phyloP scores from a whole-genome alignment of 2,797 vertebrate genomes.

The Spondyliosoma cantharus region DNA sequence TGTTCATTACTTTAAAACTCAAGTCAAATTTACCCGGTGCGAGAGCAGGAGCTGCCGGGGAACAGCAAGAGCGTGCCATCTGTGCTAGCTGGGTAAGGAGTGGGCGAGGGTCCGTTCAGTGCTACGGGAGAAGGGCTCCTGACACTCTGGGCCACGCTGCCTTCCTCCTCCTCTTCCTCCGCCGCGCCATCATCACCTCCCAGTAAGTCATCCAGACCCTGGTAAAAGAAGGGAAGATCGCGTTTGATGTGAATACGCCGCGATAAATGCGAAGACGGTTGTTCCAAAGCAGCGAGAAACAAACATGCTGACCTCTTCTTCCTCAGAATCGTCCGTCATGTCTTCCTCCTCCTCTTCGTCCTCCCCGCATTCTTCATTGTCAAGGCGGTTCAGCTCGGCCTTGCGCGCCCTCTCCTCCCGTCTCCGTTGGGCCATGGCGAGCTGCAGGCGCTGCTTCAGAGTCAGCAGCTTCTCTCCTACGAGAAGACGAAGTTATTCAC shows the following conservation, averaged over 20 bases:
- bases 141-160: conserved; percentile 59
- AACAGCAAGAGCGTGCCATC: conserved; percentile 94
- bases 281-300: not conserved
- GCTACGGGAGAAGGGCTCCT: conserved; percentile 68
- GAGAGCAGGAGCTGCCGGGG: conserved; percentile 91
- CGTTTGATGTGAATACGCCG: not conserved
- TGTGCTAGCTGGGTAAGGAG: conserved; percentile 79
- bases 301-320: conserved; percentile 81
- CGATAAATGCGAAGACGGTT: not conserved
- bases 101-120: conserved; percentile 76
- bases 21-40: conserved; percentile 85
- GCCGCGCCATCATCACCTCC: conserved; percentile 79
- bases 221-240: conserved; percentile 22
- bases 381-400: conserved; percentile 89
- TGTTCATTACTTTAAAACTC: not conserved
- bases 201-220: conserved; percentile 89
- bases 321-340: conserved; percentile 92
- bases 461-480: conserved; percentile 91
- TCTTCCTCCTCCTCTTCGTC: conserved; percentile 89
- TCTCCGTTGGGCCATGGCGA: conserved; percentile 93
- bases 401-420: conserved; percentile 90
- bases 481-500: not conserved
- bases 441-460: conserved; percentile 94
- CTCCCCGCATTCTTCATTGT: conserved; percentile 94
- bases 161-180: conserved; percentile 70